These are phyloP conservation scores for Mylabris phalerata DNA, from an alignment of 1,140 invertebrate genomes.

Conservation along the genomic window DNA sequence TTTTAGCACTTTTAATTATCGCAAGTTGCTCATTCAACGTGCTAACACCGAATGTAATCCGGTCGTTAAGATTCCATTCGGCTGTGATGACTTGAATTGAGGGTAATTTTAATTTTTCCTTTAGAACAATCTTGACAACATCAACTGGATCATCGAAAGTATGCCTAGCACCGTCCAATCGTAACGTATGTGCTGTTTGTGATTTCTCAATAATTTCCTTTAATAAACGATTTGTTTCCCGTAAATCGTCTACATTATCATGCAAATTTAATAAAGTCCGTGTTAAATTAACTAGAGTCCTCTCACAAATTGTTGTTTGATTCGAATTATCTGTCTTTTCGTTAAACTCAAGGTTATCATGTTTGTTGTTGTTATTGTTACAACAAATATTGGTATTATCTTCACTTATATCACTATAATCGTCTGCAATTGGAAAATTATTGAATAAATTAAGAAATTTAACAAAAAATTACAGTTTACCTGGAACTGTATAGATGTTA, in stretches of 20 bases:
- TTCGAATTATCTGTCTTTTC: background rate
- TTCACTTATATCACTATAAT: background rate
- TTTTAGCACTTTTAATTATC: conserved; percentile 5
- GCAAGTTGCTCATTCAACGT: conserved; percentile 9
- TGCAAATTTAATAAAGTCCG: conserved; percentile 5
- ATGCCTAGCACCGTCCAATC: background rate
- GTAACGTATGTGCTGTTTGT: conserved; percentile 6
- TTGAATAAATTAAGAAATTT: background rate
- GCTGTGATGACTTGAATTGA: background rate
- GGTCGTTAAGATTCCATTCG: background rate
- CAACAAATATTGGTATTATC: background rate
- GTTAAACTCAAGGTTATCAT: background rate
- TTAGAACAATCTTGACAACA: conserved; percentile 1
- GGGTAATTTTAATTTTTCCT: conserved; percentile 5
- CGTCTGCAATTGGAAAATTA: background rate
- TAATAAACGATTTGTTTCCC: conserved; percentile 16
- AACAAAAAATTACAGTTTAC: conserved; percentile 5
- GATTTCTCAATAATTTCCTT: conserved; percentile 12
- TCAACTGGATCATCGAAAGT: conserved; percentile 1
- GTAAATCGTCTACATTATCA: conserved; percentile 10
- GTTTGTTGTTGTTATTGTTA: too few relatives aligned
- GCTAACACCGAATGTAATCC: conserved; percentile 1
- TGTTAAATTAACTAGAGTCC: background rate
- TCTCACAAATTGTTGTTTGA: background rate
- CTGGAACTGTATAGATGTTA: conserved; percentile 24